Evolutionary conservation across 2,888 invertebrate genomes (phyloP), one percentile per base, ranked within the genome.

Genomic region (Fabriciana adippe): DNA sequence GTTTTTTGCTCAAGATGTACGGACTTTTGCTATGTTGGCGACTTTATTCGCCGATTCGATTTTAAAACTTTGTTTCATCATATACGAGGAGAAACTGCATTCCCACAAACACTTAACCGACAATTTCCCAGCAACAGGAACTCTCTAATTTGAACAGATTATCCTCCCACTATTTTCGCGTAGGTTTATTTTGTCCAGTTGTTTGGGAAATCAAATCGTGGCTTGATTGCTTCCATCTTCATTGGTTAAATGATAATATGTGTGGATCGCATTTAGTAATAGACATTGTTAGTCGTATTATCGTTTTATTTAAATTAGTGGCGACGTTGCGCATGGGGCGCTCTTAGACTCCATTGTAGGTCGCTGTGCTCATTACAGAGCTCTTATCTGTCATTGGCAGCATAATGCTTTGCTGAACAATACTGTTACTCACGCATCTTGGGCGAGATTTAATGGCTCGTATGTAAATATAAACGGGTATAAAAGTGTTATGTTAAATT

Each of bases 311-410:
- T 75, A 74, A 73, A 76, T 68, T 54, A 75, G 76, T 73, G 70
- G 74, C 73, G 72, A 77, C 76, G 73, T 74, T 77, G 75, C 72
- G 72, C 77, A 79, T 78, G 76, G 72, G 69, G 66, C 69, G 75
- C 73, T 74, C 75, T 73, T 54, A 82, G 82, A 84, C 82, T 81
- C 84, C 81, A 83, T 84, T 87, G 83, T 87, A 80, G 81, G 77
- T 79, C 77, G 81, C 80, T 81, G 83, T 76, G 79, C 82, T 85
- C 85, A 85, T 87, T 87, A 85, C 85, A 75, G 76, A 79, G 80
- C 81, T 84, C 87, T 90, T 90, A 90, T 90, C 90, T 90, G 89
- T 88, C 88, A 89, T 88, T 90, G 87, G 86, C 86, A 88, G 85
- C 80, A 89, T 86, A 89, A 86, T 85, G 84, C 83, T 78, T 78